Evolutionary conservation across 64 coral and sea anemone genomes (phyloP).

Genomic region (Montipora foliosa): DNA sequence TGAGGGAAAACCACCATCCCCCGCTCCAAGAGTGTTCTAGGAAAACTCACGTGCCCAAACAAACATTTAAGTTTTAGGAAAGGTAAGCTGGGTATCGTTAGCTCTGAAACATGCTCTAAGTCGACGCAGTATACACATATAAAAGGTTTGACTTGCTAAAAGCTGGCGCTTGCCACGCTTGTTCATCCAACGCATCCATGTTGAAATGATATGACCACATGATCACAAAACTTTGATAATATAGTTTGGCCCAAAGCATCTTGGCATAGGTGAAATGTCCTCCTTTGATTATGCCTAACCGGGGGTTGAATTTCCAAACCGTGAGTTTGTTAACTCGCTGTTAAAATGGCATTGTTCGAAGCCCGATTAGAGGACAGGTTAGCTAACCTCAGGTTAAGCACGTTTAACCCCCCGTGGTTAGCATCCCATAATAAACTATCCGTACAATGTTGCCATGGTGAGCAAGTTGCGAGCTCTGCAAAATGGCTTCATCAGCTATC

Average conservation of each 20-base stretch:
- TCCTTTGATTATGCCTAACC: background rate
- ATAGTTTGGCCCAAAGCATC: background rate
- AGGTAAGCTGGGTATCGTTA: slow-evolving; percentile 56
- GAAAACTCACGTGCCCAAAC: slow-evolving; percentile 59
- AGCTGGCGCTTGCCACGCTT: slow-evolving; percentile 25
- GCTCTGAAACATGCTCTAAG: slow-evolving; percentile 1
- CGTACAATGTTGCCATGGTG: too few species aligned
- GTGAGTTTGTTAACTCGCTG: too few species aligned
- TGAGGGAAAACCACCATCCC: slow-evolving; percentile 56
- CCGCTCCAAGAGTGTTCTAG: background rate
- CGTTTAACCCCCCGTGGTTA: too few species aligned
- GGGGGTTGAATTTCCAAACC: too few species aligned
- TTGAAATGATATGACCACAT: background rate
- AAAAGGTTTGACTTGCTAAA: slow-evolving; percentile 28
- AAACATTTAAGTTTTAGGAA: slow-evolving; percentile 48
- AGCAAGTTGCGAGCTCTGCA: too few species aligned
- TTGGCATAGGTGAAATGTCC: background rate
- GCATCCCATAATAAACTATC: too few species aligned
- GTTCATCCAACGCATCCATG: slow-evolving; percentile 50
- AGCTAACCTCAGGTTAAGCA: too few species aligned
- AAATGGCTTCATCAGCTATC: too few species aligned
- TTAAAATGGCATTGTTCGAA: too few species aligned
- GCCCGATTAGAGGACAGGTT: too few species aligned
- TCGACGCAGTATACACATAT: slow-evolving; percentile 57
- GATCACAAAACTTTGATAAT: background rate